These are phyloP conservation scores for Aphaenogaster floridana DNA, from an alignment of 1,140 invertebrate species.

Conservation along the genomic window DNA sequence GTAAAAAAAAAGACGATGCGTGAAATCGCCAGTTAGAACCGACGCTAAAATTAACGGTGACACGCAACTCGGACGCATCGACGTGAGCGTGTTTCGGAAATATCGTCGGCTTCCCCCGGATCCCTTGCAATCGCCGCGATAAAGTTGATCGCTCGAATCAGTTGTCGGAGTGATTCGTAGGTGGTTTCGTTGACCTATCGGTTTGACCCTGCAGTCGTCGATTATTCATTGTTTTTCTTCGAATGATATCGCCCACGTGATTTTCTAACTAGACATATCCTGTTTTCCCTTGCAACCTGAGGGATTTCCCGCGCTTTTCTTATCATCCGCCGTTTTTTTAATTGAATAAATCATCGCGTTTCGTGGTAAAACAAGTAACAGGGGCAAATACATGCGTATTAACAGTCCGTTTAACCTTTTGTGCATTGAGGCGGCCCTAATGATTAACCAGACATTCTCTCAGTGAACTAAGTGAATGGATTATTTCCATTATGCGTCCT, in stretches of 20 bases:
- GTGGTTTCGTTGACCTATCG: constrained; percentile 59
- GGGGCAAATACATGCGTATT: background rate
- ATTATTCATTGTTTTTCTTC: constrained; percentile 20
- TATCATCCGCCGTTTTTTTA: background rate
- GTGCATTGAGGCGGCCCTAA: background rate
- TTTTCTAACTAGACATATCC: constrained; percentile 24
- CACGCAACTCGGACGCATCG: background rate
- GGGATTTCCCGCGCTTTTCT: background rate
- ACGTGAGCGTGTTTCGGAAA: background rate
- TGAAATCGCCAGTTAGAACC: constrained; percentile 23
- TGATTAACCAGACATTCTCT: constrained; percentile 26
- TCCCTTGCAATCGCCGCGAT: constrained; percentile 6
- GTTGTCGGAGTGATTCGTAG: constrained; percentile 33
- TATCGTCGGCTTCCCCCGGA: background rate
- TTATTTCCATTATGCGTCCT: constrained; percentile 50
- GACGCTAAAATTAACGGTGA: constrained; percentile 24
- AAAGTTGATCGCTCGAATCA: background rate
- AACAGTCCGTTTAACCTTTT: background rate
- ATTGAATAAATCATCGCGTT: background rate
- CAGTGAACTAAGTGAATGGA: constrained; percentile 31
- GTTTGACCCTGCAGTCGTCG: constrained; percentile 32
- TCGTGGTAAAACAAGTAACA: background rate
- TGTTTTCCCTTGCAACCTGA: background rate
- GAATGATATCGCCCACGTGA: constrained; percentile 14
- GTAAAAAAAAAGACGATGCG: constrained; percentile 9